phyloP scores from a whole-genome alignment of 2,888 invertebrate genomes.

The Ectemnius continuus region DNA sequence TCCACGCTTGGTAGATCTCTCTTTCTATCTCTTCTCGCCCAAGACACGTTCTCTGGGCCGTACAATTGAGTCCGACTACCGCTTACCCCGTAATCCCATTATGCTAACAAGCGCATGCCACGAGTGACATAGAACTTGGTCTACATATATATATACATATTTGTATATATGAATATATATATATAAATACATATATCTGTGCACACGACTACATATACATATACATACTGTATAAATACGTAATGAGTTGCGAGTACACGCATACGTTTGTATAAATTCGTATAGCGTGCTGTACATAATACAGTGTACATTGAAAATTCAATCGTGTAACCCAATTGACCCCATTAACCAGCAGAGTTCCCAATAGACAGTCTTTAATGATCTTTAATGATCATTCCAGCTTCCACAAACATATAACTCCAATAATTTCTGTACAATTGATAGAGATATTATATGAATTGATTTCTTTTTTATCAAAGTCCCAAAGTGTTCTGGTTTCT shows the following conservation, averaged over 20 bases:
- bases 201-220: conserved; percentile 15
- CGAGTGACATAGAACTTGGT: conserved; percentile 64
- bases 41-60: conserved; percentile 43
- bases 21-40: conserved; percentile 31
- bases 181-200: conserved; percentile 37
- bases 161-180: conserved; percentile 36
- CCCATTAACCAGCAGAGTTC: too few relatives aligned
- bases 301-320: neutral
- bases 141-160: conserved; percentile 53
- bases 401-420: too few relatives aligned
- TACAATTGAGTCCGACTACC: conserved; percentile 47
- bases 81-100: conserved; percentile 54
- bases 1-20: conserved; percentile 57
- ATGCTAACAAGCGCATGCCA: conserved; percentile 68
- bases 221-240: conserved; percentile 1
- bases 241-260: conserved; percentile 5
- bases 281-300: conserved; percentile 1
- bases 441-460: too few relatives aligned
- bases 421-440: too few relatives aligned
- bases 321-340: too few relatives aligned
- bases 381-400: too few relatives aligned
- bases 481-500: too few relatives aligned
- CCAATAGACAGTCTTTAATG: too few relatives aligned
- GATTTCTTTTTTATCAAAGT: too few relatives aligned
- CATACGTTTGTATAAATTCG: conserved; percentile 7